Conservation (phyloP, 2,888 invertebrate genomes). For the Netelia fuscicornis region DNA sequence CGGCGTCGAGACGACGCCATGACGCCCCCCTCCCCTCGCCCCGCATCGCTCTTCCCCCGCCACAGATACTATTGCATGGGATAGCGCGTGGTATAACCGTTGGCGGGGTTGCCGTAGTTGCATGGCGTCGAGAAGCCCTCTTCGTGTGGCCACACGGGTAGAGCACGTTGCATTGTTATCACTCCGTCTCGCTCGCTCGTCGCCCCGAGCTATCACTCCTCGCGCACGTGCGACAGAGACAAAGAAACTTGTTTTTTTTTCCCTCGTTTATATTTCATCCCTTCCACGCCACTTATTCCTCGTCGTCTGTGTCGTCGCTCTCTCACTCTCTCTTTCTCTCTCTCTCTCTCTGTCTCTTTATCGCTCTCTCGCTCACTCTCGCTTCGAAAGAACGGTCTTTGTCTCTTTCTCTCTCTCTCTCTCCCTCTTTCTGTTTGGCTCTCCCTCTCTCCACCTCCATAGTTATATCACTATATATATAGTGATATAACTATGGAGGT, state of each 20-base stretch:
- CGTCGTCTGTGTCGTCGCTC: conserved; percentile 32
- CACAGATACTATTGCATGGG: no score
- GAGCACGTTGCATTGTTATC: conserved; percentile 78
- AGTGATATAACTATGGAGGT: not conserved
- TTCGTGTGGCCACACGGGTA: conserved; percentile 10
- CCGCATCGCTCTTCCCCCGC: no score
- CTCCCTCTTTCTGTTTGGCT: conserved; percentile 3
- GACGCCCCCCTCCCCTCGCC: not conserved
- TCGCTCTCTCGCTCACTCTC: not conserved
- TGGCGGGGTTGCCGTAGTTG: conserved; percentile 38
- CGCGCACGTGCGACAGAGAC: not conserved
- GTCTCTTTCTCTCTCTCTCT: conserved; percentile 16
- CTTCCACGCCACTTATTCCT: conserved; percentile 11
- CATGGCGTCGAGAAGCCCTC: conserved; percentile 32
- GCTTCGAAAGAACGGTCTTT: conserved; percentile 2
- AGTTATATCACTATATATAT: not conserved
- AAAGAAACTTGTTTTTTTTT: conserved; percentile 60
- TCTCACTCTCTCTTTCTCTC: conserved; percentile 27
- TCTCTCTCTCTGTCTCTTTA: no score
- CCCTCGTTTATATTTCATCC: conserved; percentile 37
- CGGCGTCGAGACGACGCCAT: conserved; percentile 32
- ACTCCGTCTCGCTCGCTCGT: conserved; percentile 71
- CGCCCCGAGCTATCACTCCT: conserved; percentile 38
- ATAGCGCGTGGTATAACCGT: not conserved
- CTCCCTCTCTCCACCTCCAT: not conserved